Evolutionary conservation across 2,888 invertebrate genomes (phyloP).

Genomic region (Beris chalybata): DNA sequence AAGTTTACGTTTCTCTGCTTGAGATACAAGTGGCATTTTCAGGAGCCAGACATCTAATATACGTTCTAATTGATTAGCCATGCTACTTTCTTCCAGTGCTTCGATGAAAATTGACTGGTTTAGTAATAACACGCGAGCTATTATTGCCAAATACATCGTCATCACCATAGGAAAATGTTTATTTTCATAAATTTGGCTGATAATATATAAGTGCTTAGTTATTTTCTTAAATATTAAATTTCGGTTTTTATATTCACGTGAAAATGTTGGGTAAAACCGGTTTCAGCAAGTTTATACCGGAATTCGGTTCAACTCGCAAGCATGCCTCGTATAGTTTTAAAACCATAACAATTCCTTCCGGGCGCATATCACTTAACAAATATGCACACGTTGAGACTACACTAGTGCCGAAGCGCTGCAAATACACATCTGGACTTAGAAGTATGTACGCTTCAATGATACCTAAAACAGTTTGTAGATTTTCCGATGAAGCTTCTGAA

Average conservation of each 20-base stretch:
- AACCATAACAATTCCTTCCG: constrained; percentile 72
- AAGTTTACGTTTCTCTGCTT: constrained; percentile 80
- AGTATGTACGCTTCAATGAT: constrained; percentile 83
- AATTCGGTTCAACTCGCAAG: constrained; percentile 70
- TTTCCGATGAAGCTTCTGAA: constrained; percentile 79
- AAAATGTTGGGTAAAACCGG: constrained; percentile 65
- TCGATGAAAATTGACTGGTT: constrained; percentile 68
- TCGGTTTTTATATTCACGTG: constrained; percentile 54
- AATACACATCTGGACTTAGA: constrained; percentile 75
- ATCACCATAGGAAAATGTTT: constrained; percentile 74
- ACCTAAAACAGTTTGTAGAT: constrained; percentile 74
- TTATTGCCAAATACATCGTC: constrained; percentile 75
- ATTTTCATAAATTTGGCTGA: constrained; percentile 67
- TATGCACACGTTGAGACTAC: constrained; percentile 72
- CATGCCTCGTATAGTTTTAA: constrained; percentile 76
- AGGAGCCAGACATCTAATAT: constrained; percentile 78
- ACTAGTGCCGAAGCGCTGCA: constrained; percentile 69
- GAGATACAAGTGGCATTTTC: constrained; percentile 76
- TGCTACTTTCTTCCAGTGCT: constrained; percentile 57
- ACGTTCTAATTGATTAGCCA: constrained; percentile 68
- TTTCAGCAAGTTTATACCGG: constrained; percentile 73
- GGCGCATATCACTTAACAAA: constrained; percentile 75
- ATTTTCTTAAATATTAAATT: constrained; percentile 1
- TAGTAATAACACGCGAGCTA: constrained; percentile 75
- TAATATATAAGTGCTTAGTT: constrained; percentile 22